Percentiles rank a stretch among this genome's conserved stretches.
These are phyloP conservation scores for Diplazon laetatorius DNA, from an alignment of 2,888 invertebrate genomes.

Conservation along the genomic window DNA sequence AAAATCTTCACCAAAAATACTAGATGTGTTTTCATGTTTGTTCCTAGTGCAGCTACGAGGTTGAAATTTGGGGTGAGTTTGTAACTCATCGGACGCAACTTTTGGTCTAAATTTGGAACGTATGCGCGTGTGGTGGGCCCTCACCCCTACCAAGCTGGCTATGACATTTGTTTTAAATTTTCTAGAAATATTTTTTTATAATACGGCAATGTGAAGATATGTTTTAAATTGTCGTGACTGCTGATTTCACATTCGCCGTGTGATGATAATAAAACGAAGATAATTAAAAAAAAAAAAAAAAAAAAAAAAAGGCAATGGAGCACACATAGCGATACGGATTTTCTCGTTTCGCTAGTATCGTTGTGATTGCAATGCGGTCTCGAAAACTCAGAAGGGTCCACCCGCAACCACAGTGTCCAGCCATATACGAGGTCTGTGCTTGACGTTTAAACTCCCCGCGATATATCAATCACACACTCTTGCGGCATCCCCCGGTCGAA, in stretches of 20 bases:
- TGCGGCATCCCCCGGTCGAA: slow-evolving; percentile 25
- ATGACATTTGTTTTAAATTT: too few relatives aligned
- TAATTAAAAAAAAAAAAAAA: too few relatives aligned
- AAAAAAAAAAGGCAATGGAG: too few relatives aligned
- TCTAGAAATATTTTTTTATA: too few relatives aligned
- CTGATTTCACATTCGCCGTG: too few relatives aligned
- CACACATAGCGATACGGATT: slow-evolving; percentile 45
- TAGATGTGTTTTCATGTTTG: slow-evolving; percentile 32
- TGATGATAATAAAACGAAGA: slow-evolving; percentile 54
- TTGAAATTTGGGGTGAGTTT: slow-evolving; percentile 40
- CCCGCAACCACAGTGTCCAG: slow-evolving; percentile 31
- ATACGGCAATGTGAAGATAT: too few relatives aligned
- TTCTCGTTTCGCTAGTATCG: slow-evolving; percentile 37
- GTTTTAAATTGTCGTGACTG: too few relatives aligned
- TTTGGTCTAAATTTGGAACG: slow-evolving; percentile 55
- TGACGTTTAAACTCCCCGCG: slow-evolving; percentile 63
- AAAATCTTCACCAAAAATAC: slow-evolving; percentile 30
- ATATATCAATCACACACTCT: slow-evolving; percentile 73
- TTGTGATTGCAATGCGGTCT: slow-evolving; percentile 47
- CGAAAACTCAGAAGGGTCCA: slow-evolving; percentile 42
- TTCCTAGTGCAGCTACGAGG: slow-evolving; percentile 40
- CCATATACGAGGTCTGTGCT: slow-evolving; percentile 38
- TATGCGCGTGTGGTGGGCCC: slow-evolving; percentile 65
- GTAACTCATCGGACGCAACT: slow-evolving; percentile 32
- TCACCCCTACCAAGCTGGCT: neutral